These are phyloP conservation scores for Ornithoptera alexandrae DNA, from an alignment of 2,888 invertebrate species.

Conservation along the genomic window DNA sequence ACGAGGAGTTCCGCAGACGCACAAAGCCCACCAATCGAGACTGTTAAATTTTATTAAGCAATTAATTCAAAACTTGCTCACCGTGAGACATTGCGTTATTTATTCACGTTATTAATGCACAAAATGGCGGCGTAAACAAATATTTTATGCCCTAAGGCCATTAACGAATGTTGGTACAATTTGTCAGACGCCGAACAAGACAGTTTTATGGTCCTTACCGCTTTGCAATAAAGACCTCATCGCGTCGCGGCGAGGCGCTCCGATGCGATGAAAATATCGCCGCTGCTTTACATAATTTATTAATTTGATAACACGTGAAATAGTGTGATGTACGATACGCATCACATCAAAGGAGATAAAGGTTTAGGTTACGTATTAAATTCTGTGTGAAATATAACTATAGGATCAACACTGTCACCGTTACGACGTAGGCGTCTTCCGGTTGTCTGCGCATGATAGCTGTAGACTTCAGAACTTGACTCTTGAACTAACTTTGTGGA, in stretches of 20 bases:
- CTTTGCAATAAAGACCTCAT: slow-evolving; percentile 26
- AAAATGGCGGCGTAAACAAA: slow-evolving; percentile 31
- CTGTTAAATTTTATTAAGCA: slow-evolving; percentile 18
- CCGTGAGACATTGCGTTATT: slow-evolving; percentile 29
- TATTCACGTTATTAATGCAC: slow-evolving; percentile 32
- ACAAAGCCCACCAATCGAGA: slow-evolving; percentile 9
- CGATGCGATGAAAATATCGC: slow-evolving; percentile 28
- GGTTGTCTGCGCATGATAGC: too few species aligned
- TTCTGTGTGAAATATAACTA: too few species aligned
- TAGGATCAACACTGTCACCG: too few species aligned
- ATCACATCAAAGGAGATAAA: too few species aligned
- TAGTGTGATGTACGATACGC: background rate
- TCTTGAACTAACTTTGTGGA: too few species aligned
- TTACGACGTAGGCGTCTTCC: too few species aligned
- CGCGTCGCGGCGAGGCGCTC: background rate
- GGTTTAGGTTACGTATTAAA: too few species aligned
- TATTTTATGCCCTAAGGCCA: slow-evolving; percentile 30
- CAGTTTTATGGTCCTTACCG: slow-evolving; percentile 25
- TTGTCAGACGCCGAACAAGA: slow-evolving; percentile 17
- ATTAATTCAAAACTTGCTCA: slow-evolving; percentile 21
- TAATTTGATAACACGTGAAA: slow-evolving; percentile 18
- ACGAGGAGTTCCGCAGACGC: background rate
- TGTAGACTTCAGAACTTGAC: too few species aligned
- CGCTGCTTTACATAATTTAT: slow-evolving; percentile 27
- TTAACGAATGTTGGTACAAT: slow-evolving; percentile 27